Evolutionary conservation across 2,888 invertebrate species (phyloP).

Genomic region (Elmis aenea): DNA sequence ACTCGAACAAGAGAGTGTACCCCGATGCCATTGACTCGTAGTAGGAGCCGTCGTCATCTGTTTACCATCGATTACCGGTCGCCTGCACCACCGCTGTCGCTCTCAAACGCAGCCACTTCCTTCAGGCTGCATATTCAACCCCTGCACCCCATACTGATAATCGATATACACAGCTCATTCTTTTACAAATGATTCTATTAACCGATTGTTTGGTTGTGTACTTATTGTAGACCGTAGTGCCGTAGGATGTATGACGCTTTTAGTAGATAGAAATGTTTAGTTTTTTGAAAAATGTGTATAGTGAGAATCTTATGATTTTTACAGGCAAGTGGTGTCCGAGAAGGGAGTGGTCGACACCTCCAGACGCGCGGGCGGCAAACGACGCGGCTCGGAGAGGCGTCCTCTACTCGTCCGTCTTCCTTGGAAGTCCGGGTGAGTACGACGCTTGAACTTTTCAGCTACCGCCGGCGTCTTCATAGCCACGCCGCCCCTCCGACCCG

Average conservation of each 20-base stretch:
- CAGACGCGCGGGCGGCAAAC: conserved; percentile 69
- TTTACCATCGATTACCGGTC: conserved; percentile 47
- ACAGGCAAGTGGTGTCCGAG: conserved; percentile 89
- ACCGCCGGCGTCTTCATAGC: no score
- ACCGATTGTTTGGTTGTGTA: no score
- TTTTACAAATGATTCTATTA: no score
- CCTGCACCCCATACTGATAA: conserved; percentile 19
- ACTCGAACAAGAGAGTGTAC: no score
- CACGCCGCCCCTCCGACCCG: no score
- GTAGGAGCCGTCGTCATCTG: conserved; percentile 42
- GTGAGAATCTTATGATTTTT: conserved; percentile 45
- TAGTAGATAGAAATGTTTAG: no score
- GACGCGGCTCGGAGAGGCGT: conserved; percentile 78
- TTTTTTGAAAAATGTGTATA: no score
- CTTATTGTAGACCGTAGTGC: no score
- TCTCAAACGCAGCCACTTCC: conserved; percentile 19
- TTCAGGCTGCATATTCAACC: conserved; percentile 17
- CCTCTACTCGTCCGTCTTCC: conserved; percentile 86
- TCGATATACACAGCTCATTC: conserved; percentile 18
- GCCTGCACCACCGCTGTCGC: conserved; percentile 20
- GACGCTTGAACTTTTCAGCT: neutral
- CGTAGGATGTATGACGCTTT: no score
- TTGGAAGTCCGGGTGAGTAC: conserved; percentile 81
- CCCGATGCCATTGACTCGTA: no score
- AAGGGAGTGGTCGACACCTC: conserved; percentile 84